A percentile compares a stretch with the other conserved stretches of the same genome.
Conservation (phyloP, 2,797 vertebrate genomes). For the Poecile montanus region DNA sequence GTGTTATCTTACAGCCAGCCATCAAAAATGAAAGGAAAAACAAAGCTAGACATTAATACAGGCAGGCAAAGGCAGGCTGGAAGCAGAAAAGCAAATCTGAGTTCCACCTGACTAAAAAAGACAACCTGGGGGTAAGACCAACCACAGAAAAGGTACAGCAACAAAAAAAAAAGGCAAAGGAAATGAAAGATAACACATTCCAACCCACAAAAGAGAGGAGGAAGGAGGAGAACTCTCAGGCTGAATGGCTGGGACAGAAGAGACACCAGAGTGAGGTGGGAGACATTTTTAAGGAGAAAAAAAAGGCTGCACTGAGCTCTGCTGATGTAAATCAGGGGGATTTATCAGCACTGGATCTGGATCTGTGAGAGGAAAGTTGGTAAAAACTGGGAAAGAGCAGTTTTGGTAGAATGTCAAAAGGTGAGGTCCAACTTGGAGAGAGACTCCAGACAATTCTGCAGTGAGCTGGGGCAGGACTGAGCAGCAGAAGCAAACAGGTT, state of each 20-base stretch:
- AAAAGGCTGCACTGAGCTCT: neutral
- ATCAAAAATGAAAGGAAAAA: neutral
- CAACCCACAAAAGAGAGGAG: neutral
- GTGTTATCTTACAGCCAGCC: neutral
- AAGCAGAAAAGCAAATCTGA: neutral
- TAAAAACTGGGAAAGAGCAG: neutral
- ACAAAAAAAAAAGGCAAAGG: neutral
- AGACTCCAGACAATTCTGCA: neutral
- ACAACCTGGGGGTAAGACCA: neutral
- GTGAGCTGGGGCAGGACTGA: neutral
- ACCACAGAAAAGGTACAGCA: neutral
- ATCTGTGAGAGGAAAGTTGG: neutral
- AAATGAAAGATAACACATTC: neutral
- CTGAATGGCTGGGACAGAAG: neutral
- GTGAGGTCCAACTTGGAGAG: neutral
- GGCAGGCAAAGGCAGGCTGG: neutral
- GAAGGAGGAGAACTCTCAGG: neutral
- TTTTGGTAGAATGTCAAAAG: neutral
- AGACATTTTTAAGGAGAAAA: neutral
- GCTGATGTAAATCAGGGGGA: neutral
- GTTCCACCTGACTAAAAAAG: neutral
- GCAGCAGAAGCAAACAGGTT: neutral
- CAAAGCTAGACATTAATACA: neutral
- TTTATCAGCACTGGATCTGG: neutral
- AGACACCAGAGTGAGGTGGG: neutral